phyloP scores from a whole-genome alignment of 2,888 invertebrate genomes.

The Notocelia uddmanniana region DNA sequence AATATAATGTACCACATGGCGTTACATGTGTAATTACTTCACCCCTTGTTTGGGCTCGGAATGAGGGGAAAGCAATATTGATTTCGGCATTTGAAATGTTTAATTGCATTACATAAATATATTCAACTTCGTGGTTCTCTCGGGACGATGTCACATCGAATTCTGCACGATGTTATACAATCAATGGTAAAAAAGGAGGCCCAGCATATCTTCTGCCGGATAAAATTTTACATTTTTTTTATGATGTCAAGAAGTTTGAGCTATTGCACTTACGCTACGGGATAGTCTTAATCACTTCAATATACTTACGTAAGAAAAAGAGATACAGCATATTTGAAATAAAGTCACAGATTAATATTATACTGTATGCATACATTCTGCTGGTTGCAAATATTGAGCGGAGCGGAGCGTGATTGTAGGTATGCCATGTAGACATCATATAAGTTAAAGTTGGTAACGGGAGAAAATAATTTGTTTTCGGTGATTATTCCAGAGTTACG shows the following conservation, averaged over 20 bases:
- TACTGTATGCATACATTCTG: too few species aligned
- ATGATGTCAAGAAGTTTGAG: too few species aligned
- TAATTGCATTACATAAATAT: conserved; percentile 22
- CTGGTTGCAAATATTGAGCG: too few species aligned
- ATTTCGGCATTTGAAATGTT: conserved; percentile 30
- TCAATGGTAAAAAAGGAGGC: not conserved
- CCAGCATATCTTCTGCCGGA: not conserved
- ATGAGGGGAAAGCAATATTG: conserved; percentile 30
- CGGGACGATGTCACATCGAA: not conserved
- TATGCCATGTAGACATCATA: too few species aligned
- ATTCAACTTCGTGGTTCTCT: not conserved
- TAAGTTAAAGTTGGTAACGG: too few species aligned
- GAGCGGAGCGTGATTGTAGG: too few species aligned
- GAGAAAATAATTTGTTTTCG: too few species aligned
- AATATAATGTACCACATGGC: conserved; percentile 23
- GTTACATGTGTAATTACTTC: conserved; percentile 29
- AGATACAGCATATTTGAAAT: too few species aligned
- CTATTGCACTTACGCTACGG: not conserved
- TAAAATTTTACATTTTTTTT: not conserved
- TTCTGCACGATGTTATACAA: conserved; percentile 5
- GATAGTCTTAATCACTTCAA: too few species aligned
- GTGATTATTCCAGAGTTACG: too few species aligned
- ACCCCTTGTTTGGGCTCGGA: conserved; percentile 30
- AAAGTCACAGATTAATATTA: too few species aligned
- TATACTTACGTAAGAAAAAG: too few species aligned